These are phyloP conservation scores for Trogon surrucura DNA, from an alignment of 2,113 vertebrate species.

Conservation along the genomic window DNA sequence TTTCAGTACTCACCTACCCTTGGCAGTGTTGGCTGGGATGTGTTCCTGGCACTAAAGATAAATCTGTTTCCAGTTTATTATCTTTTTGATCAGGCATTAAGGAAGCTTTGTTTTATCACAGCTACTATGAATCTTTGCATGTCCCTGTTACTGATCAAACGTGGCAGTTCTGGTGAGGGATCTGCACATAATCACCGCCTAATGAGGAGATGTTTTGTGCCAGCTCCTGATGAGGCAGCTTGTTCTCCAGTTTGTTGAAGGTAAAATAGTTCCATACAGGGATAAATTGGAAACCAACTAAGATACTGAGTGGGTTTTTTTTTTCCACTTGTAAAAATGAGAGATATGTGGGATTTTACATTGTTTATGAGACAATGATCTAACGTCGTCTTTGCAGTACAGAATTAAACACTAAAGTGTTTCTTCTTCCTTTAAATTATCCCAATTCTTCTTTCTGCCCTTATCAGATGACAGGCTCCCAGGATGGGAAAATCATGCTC, in stretches of 20 bases:
- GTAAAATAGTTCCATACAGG: not conserved
- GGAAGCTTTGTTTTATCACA: not conserved
- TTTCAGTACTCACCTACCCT: not conserved
- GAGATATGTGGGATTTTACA: not conserved
- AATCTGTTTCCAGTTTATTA: not conserved
- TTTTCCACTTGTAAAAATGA: not conserved
- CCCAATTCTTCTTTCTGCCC: not conserved
- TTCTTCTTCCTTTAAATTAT: not conserved
- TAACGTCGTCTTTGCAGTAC: not conserved
- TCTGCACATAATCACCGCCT: not conserved
- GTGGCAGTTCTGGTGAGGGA: not conserved
- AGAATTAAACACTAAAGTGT: not conserved
- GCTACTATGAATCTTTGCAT: fast-evolving
- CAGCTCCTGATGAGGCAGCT: fast-evolving
- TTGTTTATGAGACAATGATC: not conserved
- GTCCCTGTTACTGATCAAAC: not conserved
- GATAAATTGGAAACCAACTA: not conserved
- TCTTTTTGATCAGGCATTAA: not conserved
- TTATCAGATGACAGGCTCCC: not conserved
- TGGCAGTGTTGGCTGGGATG: not conserved
- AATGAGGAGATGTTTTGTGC: not conserved
- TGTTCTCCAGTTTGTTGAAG: not conserved
- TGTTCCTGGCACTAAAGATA: not conserved
- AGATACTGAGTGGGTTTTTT: not conserved
- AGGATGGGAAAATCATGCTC: not conserved